Conservation (phyloP, 2,797 vertebrate genomes). For the Myotis daubentonii region DNA sequence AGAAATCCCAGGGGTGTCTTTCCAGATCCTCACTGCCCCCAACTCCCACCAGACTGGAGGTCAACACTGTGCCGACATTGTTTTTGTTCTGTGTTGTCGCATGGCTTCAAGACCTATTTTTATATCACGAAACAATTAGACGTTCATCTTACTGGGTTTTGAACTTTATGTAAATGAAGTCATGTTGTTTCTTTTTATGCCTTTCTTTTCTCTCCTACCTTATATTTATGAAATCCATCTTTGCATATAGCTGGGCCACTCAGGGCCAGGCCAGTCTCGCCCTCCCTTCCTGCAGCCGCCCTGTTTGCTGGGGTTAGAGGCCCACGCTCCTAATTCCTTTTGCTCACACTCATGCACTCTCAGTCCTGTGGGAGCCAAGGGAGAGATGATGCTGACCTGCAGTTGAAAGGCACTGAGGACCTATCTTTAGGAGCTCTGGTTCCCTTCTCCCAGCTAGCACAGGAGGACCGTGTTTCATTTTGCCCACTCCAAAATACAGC, state of each 20-base stretch:
- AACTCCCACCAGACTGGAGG: neutral
- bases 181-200: neutral
- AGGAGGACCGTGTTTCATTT: neutral
- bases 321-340: neutral
- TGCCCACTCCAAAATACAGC: neutral
- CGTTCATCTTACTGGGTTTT: neutral
- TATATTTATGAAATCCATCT: neutral
- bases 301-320: neutral
- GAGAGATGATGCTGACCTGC: neutral
- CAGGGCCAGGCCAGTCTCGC: neutral
- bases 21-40: neutral
- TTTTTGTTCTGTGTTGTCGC: neutral
- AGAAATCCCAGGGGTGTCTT: neutral
- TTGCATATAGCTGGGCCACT: neutral
- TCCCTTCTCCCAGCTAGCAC: neutral
- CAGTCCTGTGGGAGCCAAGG: neutral
- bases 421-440: neutral
- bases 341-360: neutral
- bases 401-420: neutral
- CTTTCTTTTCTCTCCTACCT: neutral
- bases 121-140: neutral
- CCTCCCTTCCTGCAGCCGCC: neutral
- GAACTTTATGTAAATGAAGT: constrained; percentile 3
- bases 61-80: neutral
- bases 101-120: neutral